These are phyloP conservation scores for Bugulina stolonifera DNA, from an alignment of 2,888 invertebrate genomes.

Conservation along the genomic window DNA sequence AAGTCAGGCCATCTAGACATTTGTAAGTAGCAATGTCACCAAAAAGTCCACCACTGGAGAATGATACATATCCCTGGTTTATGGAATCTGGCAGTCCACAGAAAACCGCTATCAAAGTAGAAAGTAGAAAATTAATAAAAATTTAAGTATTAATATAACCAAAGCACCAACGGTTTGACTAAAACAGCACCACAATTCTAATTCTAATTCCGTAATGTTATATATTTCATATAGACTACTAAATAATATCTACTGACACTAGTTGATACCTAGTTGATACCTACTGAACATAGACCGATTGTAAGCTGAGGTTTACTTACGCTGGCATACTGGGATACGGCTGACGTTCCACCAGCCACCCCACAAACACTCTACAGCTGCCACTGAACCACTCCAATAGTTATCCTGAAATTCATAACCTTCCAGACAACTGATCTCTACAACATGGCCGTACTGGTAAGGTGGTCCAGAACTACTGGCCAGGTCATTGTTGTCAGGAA, in stretches of 20 bases:
- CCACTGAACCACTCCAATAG: not conserved
- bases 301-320: too few species aligned
- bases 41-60: conserved; percentile 34
- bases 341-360: not conserved
- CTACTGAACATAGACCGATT: too few species aligned
- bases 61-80: conserved; percentile 35
- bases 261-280: too few species aligned
- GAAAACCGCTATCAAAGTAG: conserved; percentile 33
- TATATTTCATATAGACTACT: too few species aligned
- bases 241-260: too few species aligned
- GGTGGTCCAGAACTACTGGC: not conserved
- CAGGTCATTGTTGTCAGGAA: not conserved
- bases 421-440: not conserved
- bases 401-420: conserved; percentile 22
- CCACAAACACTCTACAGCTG: not conserved
- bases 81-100: conserved; percentile 37
- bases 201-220: too few species aligned
- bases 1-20: conserved; percentile 37
- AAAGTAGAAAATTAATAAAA: too few species aligned
- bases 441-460: not conserved
- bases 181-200: too few species aligned
- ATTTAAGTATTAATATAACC: too few species aligned
- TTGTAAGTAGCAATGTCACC: conserved; percentile 33
- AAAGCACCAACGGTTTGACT: too few species aligned
- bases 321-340: not conserved